Percentiles rank a stretch among this genome's conserved stretches.
Conservation (phyloP, 2,797 vertebrate genomes). For the Pantherophis alleghaniensis region DNA sequence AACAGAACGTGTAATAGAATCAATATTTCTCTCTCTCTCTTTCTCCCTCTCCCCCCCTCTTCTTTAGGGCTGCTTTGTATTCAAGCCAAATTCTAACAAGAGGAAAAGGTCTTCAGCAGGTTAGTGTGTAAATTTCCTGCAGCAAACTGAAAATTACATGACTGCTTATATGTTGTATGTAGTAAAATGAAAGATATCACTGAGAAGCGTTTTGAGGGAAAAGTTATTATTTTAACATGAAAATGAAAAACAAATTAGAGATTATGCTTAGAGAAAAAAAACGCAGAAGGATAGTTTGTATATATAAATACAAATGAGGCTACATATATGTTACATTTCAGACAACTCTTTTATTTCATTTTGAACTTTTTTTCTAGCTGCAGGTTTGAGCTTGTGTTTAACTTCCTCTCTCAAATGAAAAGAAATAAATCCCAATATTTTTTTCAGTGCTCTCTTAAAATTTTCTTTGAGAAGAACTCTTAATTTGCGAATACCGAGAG, state of each 20-base stretch:
- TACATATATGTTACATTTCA: neutral
- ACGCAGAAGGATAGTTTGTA: neutral
- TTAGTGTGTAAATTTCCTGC: conserved; percentile 64
- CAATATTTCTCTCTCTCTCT: conserved; percentile 4
- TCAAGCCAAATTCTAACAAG: conserved; percentile 87
- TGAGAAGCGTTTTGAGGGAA: neutral
- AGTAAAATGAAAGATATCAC: neutral
- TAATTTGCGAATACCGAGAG: neutral
- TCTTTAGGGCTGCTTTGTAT: conserved; percentile 93
- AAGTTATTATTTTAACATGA: neutral
- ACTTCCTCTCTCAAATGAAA: neutral
- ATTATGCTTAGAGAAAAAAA: neutral
- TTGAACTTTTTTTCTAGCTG: neutral
- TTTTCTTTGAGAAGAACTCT: neutral
- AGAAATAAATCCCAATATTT: conserved; percentile 3
- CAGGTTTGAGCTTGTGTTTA: neutral
- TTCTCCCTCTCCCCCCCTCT: neutral
- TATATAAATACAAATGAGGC: neutral
- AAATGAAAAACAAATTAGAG: neutral
- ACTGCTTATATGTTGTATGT: neutral
- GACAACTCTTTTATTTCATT: neutral
- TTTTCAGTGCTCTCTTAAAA: neutral
- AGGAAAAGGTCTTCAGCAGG: conserved; percentile 77
- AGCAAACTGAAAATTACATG: neutral
- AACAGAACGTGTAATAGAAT: neutral